Percentiles rank a stretch among this genome's conserved stretches.
Evolutionary conservation across 2,113 vertebrate species (phyloP).

Genomic region (Pseudonaja textilis): DNA sequence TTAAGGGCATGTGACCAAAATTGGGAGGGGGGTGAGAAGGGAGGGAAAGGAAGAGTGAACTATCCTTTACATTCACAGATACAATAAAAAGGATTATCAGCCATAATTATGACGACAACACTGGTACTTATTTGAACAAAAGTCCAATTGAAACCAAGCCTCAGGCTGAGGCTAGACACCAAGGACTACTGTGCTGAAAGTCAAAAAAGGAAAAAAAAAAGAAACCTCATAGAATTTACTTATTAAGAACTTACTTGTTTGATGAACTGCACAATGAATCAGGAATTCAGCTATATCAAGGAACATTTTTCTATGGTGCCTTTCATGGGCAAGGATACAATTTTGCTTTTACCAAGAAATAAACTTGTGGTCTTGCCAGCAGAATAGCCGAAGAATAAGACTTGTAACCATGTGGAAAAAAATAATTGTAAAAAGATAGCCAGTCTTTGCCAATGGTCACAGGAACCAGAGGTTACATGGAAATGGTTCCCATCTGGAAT

Average conservation of each 20-base stretch:
- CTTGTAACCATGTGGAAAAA: not conserved
- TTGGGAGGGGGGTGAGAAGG: constrained; percentile 32
- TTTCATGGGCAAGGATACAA: not conserved
- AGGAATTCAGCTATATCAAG: constrained; percentile 43
- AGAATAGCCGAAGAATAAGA: rapidly evolving
- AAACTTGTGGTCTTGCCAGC: not conserved
- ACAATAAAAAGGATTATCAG: constrained; percentile 61
- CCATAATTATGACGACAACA: constrained; percentile 49
- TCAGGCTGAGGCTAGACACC: constrained; percentile 62
- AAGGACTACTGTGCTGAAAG: constrained; percentile 64
- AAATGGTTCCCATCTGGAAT: not conserved
- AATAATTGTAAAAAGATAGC: constrained; percentile 6
- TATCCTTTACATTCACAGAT: constrained; percentile 62
- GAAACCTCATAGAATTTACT: constrained; percentile 63
- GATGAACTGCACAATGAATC: constrained; percentile 48
- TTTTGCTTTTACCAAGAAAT: not conserved
- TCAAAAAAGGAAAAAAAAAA: constrained; percentile 66
- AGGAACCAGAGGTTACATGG: not conserved
- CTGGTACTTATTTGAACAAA: constrained; percentile 76
- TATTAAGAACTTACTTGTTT: constrained; percentile 64
- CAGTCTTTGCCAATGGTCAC: not conserved
- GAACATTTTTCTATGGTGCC: constrained; percentile 30
- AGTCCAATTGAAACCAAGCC: constrained; percentile 67
- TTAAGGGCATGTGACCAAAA: constrained; percentile 27
- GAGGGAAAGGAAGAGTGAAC: not conserved